These are phyloP conservation scores for Brachionus rotundiformis DNA, from an alignment of 1,140 invertebrate species.

Conservation along the genomic window DNA sequence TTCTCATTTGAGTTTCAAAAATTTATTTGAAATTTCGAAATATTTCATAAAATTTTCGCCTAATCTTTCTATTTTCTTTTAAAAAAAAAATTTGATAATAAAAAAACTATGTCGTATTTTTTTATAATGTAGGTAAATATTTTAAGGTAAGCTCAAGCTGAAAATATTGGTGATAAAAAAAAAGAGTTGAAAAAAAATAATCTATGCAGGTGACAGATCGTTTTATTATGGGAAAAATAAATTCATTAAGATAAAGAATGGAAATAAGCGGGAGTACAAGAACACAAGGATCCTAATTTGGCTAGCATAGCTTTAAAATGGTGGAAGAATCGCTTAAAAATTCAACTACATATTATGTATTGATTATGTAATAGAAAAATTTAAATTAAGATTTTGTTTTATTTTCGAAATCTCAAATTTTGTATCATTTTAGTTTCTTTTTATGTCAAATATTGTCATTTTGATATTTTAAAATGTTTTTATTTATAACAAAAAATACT, in stretches of 20 bases:
- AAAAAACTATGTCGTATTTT: constrained; percentile 40
- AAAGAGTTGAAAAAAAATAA: constrained; percentile 9
- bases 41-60: not conserved
- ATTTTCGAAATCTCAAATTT: not conserved
- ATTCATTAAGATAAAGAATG: not conserved
- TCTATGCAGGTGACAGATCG: not conserved
- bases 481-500: not conserved
- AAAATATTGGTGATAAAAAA: constrained; percentile 7
- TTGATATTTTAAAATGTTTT: not conserved
- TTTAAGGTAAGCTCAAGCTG: not conserved
- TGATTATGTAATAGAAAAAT: constrained; percentile 36
- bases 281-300: not conserved
- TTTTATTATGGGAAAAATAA: not conserved
- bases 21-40: constrained; percentile 18
- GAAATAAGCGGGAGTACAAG: not conserved
- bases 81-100: constrained; percentile 43
- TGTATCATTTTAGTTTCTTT: not conserved
- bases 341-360: constrained; percentile 4
- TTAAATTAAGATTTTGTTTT: constrained; percentile 20
- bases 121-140: constrained; percentile 44
- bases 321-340: not conserved
- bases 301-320: not conserved
- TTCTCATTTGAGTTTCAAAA: not conserved
- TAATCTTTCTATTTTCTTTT: constrained; percentile 13
- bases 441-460: constrained; percentile 5